Conservation (phyloP, 2,888 invertebrate species). For the Drosophila demipolita region DNA sequence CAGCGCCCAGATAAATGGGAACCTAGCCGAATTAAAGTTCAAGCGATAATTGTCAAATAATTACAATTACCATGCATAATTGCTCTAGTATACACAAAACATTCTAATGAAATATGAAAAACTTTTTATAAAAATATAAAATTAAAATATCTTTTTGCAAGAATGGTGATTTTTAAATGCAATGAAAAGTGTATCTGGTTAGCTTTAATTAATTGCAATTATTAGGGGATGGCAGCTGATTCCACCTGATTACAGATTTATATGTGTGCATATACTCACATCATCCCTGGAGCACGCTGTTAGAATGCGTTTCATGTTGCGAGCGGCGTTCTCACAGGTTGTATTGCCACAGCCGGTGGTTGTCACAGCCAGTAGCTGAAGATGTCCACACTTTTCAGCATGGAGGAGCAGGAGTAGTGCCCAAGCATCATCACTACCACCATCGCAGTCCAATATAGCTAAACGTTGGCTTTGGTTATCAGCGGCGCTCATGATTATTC, state of each 20-base stretch:
- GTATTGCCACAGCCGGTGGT: constrained; percentile 91
- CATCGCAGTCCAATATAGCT: constrained; percentile 88
- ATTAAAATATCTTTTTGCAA: background rate
- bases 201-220: background rate
- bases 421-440: constrained; percentile 88
- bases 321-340: constrained; percentile 88
- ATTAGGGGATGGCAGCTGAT: background rate
- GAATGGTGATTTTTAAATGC: background rate
- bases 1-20: constrained; percentile 89
- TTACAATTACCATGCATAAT: background rate
- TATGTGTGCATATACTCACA: constrained; percentile 84
- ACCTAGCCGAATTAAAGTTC: constrained; percentile 85
- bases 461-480: constrained; percentile 46
- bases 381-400: constrained; percentile 84
- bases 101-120: background rate
- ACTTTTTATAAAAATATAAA: too few relatives aligned
- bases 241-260: background rate
- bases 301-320: constrained; percentile 90
- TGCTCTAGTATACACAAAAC: background rate
- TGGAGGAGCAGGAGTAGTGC: constrained; percentile 87
- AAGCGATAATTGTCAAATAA: background rate
- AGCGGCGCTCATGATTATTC: constrained; percentile 19
- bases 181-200: background rate
- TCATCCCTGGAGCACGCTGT: constrained; percentile 87
- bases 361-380: constrained; percentile 88